A percentile compares a stretch with the other conserved stretches of the same genome.
Evolutionary conservation across 2,888 invertebrate genomes (phyloP).

Genomic region (Macaria notata): DNA sequence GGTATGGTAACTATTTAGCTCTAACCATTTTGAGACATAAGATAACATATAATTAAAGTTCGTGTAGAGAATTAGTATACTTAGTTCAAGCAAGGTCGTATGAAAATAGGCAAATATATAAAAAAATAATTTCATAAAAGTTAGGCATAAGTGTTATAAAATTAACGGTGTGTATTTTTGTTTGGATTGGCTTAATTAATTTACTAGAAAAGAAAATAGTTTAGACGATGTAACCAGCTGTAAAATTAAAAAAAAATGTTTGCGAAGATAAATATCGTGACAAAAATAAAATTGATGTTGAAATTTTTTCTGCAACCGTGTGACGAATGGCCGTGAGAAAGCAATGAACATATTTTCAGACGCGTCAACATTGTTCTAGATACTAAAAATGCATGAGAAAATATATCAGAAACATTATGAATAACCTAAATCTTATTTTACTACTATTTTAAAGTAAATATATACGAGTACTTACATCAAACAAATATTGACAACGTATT

Average conservation of each 20-base stretch:
- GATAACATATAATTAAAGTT: conserved; percentile 7
- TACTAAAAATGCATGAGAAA: conserved; percentile 16
- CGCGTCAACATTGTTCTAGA: conserved; percentile 30
- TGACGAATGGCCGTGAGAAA: conserved; percentile 27
- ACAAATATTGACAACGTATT: too few species aligned
- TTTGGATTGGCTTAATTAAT: too few species aligned
- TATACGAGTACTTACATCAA: too few species aligned
- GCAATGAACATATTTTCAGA: conserved; percentile 30
- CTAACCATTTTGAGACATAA: conserved; percentile 15
- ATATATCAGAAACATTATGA: neutral
- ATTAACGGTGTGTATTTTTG: too few species aligned
- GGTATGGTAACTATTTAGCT: conserved; percentile 21
- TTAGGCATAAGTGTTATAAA: too few species aligned
- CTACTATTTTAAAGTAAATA: too few species aligned
- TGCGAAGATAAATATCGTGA: conserved; percentile 19
- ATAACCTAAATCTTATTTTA: too few species aligned
- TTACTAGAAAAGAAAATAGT: too few species aligned
- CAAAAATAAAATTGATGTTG: conserved; percentile 24
- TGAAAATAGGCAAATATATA: too few species aligned
- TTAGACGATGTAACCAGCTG: too few species aligned
- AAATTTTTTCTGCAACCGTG: conserved; percentile 24
- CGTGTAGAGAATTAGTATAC: neutral
- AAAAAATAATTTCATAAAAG: too few species aligned
- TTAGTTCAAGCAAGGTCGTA: too few species aligned
- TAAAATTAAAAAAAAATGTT: neutral